Conservation (phyloP, 2,113 vertebrate species). For the Phaethon lepturus region DNA sequence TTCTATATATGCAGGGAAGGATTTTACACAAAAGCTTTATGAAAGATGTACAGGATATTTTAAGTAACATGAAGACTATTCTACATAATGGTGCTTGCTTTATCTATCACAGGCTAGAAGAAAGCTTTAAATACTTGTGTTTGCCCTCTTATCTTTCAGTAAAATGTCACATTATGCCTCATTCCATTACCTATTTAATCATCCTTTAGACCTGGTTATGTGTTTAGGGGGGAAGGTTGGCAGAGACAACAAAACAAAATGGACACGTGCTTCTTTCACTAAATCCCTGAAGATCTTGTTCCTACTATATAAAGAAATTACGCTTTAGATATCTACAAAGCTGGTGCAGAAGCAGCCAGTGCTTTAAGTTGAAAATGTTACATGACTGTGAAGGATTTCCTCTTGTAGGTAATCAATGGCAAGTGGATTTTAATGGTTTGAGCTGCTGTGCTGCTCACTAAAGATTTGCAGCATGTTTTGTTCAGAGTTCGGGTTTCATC, state of each 20-base stretch:
- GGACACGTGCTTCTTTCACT: neutral
- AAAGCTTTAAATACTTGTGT: slow-evolving; percentile 23
- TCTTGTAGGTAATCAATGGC: neutral
- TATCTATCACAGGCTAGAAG: neutral
- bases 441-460: neutral
- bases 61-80: neutral
- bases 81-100: neutral
- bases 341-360: neutral
- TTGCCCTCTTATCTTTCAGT: slow-evolving; percentile 19
- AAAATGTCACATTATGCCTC: neutral
- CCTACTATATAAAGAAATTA: neutral
- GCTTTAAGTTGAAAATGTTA: neutral
- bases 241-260: neutral
- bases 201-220: neutral
- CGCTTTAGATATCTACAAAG: neutral
- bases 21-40: slow-evolving; percentile 17
- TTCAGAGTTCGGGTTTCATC: neutral
- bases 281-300: neutral
- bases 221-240: neutral
- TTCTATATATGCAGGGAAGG: neutral
- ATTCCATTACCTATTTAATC: slow-evolving; percentile 16
- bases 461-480: neutral
- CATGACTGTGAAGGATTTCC: neutral
- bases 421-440: neutral
- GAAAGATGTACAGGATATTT: slow-evolving; percentile 10